Evolutionary conservation across 2,113 vertebrate species (phyloP).

Genomic region (Monarcha castaneiventris): DNA sequence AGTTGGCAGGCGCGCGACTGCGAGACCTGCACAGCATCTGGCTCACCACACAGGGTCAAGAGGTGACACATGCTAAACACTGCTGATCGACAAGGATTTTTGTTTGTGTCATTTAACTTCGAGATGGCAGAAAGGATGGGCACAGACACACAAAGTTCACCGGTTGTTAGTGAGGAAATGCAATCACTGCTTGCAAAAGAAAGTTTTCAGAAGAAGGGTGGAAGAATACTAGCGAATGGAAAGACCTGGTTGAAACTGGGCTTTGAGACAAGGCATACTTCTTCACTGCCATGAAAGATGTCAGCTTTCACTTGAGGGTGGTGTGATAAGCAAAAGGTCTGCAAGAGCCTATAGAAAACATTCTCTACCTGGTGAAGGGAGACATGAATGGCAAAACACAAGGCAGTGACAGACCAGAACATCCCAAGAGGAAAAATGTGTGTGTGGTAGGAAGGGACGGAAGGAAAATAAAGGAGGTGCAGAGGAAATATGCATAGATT

Average conservation of each 20-base stretch:
- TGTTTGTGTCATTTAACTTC: neutral
- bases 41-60: slow-evolving; percentile 2
- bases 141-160: neutral
- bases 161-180: neutral
- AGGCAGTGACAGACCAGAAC: neutral
- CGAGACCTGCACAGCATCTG: slow-evolving; percentile 46
- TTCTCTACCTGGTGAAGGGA: neutral
- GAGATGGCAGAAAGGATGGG: neutral
- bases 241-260: neutral
- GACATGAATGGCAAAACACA: neutral
- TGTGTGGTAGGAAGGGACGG: neutral
- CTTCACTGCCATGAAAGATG: neutral
- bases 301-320: neutral
- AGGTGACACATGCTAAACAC: slow-evolving; percentile 8
- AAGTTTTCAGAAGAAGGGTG: neutral
- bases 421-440: neutral
- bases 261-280: neutral
- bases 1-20: neutral
- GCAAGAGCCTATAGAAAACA: neutral
- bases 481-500: neutral
- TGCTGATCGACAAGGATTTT: neutral
- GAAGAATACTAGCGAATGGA: neutral
- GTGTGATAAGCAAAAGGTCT: neutral
- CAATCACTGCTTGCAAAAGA: neutral
- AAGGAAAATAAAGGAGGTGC: neutral